Evolutionary conservation across 2,113 vertebrate species (phyloP).

Genomic region (Datnioides undecimradiatus): DNA sequence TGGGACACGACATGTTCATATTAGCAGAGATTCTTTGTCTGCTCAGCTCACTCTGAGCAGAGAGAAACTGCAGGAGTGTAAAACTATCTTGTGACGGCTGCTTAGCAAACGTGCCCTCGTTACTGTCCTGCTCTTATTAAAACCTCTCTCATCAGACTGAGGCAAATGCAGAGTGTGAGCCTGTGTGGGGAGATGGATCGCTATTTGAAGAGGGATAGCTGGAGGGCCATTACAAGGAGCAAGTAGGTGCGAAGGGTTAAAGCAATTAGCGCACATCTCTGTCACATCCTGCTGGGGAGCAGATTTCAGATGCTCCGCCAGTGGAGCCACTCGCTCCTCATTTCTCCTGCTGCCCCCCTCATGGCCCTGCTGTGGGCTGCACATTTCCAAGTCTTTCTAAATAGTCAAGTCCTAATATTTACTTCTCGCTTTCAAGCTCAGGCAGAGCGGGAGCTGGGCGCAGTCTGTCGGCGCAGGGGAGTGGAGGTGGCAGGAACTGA

Average conservation of each 20-base stretch:
- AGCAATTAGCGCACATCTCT: constrained; percentile 63
- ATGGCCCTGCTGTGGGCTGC: constrained; percentile 57
- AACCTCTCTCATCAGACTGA: constrained; percentile 17
- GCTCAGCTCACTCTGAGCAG: not conserved
- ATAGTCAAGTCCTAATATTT: constrained; percentile 83
- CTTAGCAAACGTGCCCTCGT: constrained; percentile 1
- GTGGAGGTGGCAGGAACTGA: constrained; percentile 73
- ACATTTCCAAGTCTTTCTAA: constrained; percentile 76
- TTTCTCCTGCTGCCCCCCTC: constrained; percentile 58
- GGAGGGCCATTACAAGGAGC: constrained; percentile 59
- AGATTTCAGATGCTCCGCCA: constrained; percentile 55
- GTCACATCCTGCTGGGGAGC: constrained; percentile 65
- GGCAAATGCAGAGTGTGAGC: constrained; percentile 51
- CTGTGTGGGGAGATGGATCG: constrained; percentile 76
- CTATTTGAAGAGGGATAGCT: constrained; percentile 71
- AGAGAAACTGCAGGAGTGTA: not conserved
- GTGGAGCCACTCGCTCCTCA: constrained; percentile 22
- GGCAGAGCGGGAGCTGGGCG: constrained; percentile 62
- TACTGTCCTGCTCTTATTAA: not conserved
- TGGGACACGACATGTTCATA: not conserved
- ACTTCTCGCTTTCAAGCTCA: constrained; percentile 74
- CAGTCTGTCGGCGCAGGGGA: constrained; percentile 39
- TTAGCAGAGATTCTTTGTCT: not conserved
- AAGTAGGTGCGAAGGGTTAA: constrained; percentile 77
- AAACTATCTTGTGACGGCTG: too few species aligned